phyloP scores from a whole-genome alignment of 2,797 vertebrate species.

The Salarias fasciatus region DNA sequence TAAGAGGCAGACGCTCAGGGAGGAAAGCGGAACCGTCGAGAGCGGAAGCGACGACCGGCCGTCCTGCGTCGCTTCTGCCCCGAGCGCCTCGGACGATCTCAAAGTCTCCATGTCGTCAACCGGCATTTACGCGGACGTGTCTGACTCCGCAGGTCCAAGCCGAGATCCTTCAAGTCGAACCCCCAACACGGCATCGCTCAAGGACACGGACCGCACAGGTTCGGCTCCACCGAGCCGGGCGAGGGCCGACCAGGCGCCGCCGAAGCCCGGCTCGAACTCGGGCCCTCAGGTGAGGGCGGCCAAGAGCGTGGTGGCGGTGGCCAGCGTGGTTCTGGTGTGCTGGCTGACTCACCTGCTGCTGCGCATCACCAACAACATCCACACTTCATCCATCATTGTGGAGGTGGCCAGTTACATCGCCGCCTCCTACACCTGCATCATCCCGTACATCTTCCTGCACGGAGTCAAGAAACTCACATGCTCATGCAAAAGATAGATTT shows the following conservation, averaged over 20 bases:
- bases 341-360: conserved; percentile 82
- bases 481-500: conserved; percentile 53
- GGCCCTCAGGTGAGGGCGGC: conserved; percentile 77
- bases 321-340: conserved; percentile 81
- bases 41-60: neutral
- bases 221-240: conserved; percentile 12
- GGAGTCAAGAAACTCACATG: conserved; percentile 81
- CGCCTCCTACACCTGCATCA: conserved; percentile 83
- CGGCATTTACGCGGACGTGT: conserved; percentile 5
- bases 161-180: conserved; percentile 2
- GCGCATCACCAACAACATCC: conserved; percentile 75
- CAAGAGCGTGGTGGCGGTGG: conserved; percentile 83
- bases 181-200: neutral
- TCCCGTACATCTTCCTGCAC: conserved; percentile 84
- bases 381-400: conserved; percentile 56
- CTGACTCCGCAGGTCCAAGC: conserved; percentile 2
- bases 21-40: neutral
- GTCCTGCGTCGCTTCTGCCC: neutral
- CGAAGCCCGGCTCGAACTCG: conserved; percentile 48
- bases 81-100: conserved; percentile 3
- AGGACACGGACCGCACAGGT: neutral
- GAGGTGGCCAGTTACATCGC: conserved; percentile 80
- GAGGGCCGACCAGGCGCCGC: conserved; percentile 26
- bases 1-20: conserved; percentile 10
- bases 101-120: neutral